Percentiles rank a stretch among this genome's conserved stretches.
These are phyloP conservation scores for Calliphora vicina DNA, from an alignment of 1,140 invertebrate species.

Conservation along the genomic window DNA sequence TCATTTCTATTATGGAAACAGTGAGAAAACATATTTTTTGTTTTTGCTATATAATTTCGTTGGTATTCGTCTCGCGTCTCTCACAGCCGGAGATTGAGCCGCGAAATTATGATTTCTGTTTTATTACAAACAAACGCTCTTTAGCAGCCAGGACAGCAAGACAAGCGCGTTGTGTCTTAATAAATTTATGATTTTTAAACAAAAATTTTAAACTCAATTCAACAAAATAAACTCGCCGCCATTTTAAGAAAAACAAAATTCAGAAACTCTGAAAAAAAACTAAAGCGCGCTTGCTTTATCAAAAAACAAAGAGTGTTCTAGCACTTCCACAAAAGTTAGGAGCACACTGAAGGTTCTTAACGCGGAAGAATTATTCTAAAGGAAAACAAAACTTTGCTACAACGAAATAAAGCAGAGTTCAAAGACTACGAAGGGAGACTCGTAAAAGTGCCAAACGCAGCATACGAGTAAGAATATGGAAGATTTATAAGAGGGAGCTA, in stretches of 20 bases:
- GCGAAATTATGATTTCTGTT: slow-evolving; percentile 35
- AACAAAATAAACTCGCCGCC: background rate
- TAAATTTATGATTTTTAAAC: background rate
- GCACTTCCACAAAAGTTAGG: no score
- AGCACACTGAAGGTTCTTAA: no score
- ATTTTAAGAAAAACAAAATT: background rate
- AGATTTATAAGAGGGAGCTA: background rate
- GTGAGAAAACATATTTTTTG: slow-evolving; percentile 41
- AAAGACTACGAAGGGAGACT: background rate
- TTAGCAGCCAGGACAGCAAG: slow-evolving; percentile 14
- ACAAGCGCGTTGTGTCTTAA: background rate
- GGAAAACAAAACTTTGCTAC: background rate
- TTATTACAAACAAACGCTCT: slow-evolving; percentile 28
- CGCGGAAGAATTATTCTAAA: no score
- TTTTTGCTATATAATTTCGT: slow-evolving; percentile 39
- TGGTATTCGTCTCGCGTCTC: slow-evolving; percentile 22
- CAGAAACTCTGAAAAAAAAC: background rate
- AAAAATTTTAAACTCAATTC: background rate
- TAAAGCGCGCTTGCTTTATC: slow-evolving; percentile 7
- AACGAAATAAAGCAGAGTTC: background rate
- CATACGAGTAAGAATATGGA: background rate
- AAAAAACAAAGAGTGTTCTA: slow-evolving; percentile 7
- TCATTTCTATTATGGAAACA: slow-evolving; percentile 45
- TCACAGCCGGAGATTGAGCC: background rate
- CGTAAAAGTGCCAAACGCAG: slow-evolving; percentile 5